These are phyloP conservation scores for Papilio protenor DNA, from an alignment of 2,888 invertebrate genomes.

Conservation along the genomic window DNA sequence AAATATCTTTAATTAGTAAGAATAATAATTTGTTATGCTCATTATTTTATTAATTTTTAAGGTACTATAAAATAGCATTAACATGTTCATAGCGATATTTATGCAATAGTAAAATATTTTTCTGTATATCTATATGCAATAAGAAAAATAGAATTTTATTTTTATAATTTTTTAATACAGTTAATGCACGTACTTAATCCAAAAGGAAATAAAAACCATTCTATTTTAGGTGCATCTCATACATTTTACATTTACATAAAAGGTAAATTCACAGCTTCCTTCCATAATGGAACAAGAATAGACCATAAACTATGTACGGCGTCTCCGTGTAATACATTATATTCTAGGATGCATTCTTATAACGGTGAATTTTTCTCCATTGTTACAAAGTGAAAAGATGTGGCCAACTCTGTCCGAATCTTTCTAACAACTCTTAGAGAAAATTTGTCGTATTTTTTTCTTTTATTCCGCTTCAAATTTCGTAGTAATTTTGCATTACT, in stretches of 20 bases:
- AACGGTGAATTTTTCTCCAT: constrained; percentile 39
- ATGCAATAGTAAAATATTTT: background rate
- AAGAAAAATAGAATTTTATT: constrained; percentile 18
- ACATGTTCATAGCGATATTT: background rate
- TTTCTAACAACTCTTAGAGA: constrained; percentile 17
- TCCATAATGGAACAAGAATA: constrained; percentile 43
- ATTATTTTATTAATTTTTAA: no score
- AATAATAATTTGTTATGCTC: background rate
- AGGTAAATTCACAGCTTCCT: constrained; percentile 42
- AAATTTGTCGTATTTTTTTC: background rate
- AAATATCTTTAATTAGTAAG: background rate
- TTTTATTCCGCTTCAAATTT: constrained; percentile 3
- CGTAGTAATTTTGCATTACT: background rate
- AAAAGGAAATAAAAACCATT: constrained; percentile 30
- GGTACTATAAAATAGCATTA: no score
- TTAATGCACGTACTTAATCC: constrained; percentile 21
- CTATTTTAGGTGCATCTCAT: constrained; percentile 38
- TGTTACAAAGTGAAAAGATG: constrained; percentile 45
- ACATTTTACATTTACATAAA: constrained; percentile 44
- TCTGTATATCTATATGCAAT: background rate
- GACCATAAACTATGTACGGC: constrained; percentile 43
- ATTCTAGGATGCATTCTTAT: constrained; percentile 37
- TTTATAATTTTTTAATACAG: constrained; percentile 17
- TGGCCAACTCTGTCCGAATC: constrained; percentile 33
- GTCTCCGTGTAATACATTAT: constrained; percentile 41